Conservation (phyloP, 2,888 invertebrate species). For the Eupithecia abbreviata region DNA sequence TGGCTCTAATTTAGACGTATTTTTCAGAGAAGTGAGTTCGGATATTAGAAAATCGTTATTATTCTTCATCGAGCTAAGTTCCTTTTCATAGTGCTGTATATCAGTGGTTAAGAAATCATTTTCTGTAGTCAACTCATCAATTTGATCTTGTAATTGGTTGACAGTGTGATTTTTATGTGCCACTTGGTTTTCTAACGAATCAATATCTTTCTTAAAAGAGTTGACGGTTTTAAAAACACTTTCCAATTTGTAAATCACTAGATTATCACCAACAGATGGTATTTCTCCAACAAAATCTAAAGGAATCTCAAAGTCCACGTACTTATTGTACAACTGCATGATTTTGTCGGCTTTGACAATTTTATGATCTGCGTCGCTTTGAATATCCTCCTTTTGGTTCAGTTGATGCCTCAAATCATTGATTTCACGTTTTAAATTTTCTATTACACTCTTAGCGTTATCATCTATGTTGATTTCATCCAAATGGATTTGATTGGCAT, state of each 20-base stretch:
- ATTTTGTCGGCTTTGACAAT: constrained; percentile 68
- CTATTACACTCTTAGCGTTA: constrained; percentile 79
- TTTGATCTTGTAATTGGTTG: constrained; percentile 80
- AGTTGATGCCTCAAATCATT: constrained; percentile 71
- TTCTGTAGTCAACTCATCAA: constrained; percentile 81
- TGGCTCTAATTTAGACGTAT: constrained; percentile 86
- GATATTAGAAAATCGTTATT: constrained; percentile 88
- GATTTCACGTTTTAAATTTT: constrained; percentile 77
- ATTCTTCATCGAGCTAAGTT: constrained; percentile 86
- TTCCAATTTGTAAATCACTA: constrained; percentile 77
- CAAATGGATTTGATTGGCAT: constrained; percentile 62
- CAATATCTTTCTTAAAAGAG: constrained; percentile 85
- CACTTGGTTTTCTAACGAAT: constrained; percentile 82
- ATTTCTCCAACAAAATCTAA: constrained; percentile 78
- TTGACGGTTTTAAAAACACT: constrained; percentile 81
- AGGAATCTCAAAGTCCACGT: constrained; percentile 78
- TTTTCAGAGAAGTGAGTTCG: constrained; percentile 86
- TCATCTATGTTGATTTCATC: constrained; percentile 80
- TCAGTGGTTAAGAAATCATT: constrained; percentile 79
- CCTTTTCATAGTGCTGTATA: constrained; percentile 83
- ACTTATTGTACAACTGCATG: constrained; percentile 75
- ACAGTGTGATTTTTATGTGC: constrained; percentile 82
- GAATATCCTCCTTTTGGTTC: constrained; percentile 58
- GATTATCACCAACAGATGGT: constrained; percentile 68
- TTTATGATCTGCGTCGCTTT: constrained; percentile 58